Percentiles rank a stretch among this genome's conserved stretches.
Evolutionary conservation across 2,797 vertebrate genomes (phyloP).

Genomic region (Corythornis leucogaster): DNA sequence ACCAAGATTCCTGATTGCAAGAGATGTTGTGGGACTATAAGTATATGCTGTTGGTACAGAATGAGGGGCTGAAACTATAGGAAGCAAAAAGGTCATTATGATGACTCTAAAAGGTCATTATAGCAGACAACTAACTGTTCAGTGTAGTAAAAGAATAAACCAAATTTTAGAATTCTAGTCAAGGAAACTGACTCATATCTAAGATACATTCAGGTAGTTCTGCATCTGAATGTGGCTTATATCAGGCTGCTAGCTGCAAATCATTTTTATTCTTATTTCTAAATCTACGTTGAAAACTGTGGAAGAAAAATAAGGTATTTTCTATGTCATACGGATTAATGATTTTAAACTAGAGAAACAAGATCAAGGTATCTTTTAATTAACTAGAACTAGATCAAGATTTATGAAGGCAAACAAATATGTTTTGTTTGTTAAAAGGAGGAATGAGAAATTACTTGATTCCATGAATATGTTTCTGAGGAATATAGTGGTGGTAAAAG

Average conservation of each 20-base stretch:
- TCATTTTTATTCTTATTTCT: neutral
- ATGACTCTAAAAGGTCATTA: neutral
- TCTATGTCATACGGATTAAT: neutral
- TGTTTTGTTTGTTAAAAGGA: neutral
- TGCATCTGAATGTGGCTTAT: neutral
- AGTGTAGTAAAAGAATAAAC: neutral
- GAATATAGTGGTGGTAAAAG: neutral
- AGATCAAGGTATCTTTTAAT: neutral
- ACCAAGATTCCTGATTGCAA: neutral
- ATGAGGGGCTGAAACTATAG: neutral
- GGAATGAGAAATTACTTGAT: neutral
- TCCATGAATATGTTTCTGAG: neutral
- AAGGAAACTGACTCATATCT: neutral
- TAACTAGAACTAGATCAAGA: neutral
- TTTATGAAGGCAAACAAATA: neutral
- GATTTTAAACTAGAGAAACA: neutral
- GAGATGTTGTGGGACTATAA: neutral
- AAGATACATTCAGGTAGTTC: neutral
- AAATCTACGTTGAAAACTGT: neutral
- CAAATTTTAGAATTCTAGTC: neutral
- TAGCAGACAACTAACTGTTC: neutral
- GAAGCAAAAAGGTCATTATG: neutral
- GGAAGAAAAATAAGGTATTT: neutral
- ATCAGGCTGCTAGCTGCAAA: neutral
- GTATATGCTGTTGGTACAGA: neutral